Percentiles rank a stretch among this genome's conserved stretches.
Evolutionary conservation across 2,797 vertebrate species (phyloP).

Genomic region (Lithobates pipiens): DNA sequence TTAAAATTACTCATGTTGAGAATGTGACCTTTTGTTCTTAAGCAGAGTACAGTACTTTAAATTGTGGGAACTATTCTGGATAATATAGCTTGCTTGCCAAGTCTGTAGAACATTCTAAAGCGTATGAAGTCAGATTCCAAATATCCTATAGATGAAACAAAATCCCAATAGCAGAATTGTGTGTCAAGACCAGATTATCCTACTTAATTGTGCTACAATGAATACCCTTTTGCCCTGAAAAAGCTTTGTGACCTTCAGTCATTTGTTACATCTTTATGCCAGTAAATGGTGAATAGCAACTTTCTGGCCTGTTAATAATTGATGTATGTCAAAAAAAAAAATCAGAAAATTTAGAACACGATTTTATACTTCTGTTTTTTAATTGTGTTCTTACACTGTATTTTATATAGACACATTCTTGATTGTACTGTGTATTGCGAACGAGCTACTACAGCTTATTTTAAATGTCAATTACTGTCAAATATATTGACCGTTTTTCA

Average conservation of each 20-base stretch:
- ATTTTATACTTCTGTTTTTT: too few relatives aligned
- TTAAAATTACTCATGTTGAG: neutral
- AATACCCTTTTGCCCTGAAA: slow-evolving; percentile 40
- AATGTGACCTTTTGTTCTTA: slow-evolving; percentile 49
- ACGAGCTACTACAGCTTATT: too few relatives aligned
- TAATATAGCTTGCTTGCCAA: slow-evolving; percentile 31
- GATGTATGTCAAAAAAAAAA: neutral
- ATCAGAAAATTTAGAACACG: too few relatives aligned
- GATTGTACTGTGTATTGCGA: too few relatives aligned
- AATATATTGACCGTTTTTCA: too few relatives aligned
- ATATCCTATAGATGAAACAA: slow-evolving; percentile 19
- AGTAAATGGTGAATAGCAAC: neutral
- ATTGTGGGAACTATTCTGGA: slow-evolving; percentile 49
- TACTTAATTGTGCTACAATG: slow-evolving; percentile 12
- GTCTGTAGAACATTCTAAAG: slow-evolving; percentile 28
- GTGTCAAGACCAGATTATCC: slow-evolving; percentile 24
- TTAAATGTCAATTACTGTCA: too few relatives aligned
- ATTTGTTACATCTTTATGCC: slow-evolving; percentile 24
- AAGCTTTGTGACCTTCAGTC: slow-evolving; percentile 38
- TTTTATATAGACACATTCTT: too few relatives aligned
- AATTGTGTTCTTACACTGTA: too few relatives aligned
- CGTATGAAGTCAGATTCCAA: slow-evolving; percentile 46
- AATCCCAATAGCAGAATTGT: slow-evolving; percentile 49
- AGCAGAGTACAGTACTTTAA: slow-evolving; percentile 26
- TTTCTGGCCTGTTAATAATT: neutral